Evolutionary conservation across 2,888 invertebrate species (phyloP).

Genomic region (Sympetrum striolatum): DNA sequence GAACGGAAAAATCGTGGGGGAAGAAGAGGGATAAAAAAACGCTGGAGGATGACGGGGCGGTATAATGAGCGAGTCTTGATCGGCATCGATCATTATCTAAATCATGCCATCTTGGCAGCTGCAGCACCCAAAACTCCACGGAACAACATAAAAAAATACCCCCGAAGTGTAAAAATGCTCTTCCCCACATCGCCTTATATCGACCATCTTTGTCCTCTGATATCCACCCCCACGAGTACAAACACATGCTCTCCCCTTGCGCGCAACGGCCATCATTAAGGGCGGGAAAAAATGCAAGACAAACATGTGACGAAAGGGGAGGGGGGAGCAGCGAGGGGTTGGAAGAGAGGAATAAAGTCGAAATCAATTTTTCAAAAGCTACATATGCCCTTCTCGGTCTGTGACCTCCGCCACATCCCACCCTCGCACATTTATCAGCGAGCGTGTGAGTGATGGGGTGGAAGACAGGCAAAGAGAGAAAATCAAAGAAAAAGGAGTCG

Average conservation of each 20-base stretch:
- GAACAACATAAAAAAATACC: neutral
- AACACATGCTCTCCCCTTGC: neutral
- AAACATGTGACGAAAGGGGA: neutral
- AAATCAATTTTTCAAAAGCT: constrained; percentile 30
- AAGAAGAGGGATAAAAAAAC: neutral
- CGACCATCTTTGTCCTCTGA: neutral
- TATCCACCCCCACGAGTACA: neutral
- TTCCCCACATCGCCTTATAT: neutral
- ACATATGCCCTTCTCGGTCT: constrained; percentile 27
- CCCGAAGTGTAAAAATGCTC: neutral
- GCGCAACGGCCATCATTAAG: neutral
- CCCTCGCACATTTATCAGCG: constrained; percentile 1
- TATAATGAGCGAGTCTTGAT: constrained; percentile 25
- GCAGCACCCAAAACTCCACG: neutral
- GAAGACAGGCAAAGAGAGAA: neutral
- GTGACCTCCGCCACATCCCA: neutral
- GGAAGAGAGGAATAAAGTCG: constrained; percentile 19
- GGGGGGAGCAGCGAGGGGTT: neutral
- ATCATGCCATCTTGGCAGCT: constrained; percentile 21
- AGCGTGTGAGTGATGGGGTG: neutral
- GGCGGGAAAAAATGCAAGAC: constrained; percentile 38
- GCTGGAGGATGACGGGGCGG: neutral
- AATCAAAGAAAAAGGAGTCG: neutral
- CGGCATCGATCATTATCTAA: constrained; percentile 35
- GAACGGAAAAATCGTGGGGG: neutral